phyloP scores from a whole-genome alignment of 2,113 vertebrate genomes.

The Thamnophis sirtalis region DNA sequence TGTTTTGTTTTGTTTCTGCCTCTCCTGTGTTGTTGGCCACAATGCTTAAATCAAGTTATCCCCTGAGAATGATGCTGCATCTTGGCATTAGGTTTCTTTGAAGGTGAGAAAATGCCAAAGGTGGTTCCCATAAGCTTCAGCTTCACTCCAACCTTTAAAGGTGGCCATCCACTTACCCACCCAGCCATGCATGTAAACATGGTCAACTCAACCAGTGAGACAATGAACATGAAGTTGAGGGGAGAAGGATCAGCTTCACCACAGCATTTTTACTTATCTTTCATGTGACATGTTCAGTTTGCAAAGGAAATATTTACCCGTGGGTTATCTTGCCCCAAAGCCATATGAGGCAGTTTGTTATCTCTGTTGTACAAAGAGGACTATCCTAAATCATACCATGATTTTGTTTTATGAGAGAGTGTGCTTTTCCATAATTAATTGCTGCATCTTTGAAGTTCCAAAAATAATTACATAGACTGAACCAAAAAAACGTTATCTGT shows the following conservation, averaged over 20 bases:
- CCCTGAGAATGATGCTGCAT: background rate
- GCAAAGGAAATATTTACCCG: background rate
- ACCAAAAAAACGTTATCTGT: background rate
- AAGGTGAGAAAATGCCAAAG: background rate
- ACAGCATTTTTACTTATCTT: background rate
- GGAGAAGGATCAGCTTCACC: background rate
- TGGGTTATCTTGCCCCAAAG: background rate
- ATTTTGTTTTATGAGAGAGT: background rate
- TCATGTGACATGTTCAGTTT: background rate
- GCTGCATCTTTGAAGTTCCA: background rate
- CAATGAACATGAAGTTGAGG: background rate
- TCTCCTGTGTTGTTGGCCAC: background rate
- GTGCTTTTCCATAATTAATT: background rate
- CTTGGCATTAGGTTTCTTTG: background rate
- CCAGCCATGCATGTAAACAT: background rate
- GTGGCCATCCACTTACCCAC: background rate
- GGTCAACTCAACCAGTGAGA: background rate
- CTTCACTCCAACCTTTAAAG: background rate
- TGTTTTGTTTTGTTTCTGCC: background rate
- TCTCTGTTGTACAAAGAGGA: background rate
- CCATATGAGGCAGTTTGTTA: background rate
- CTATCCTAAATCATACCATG: background rate
- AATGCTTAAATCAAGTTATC: background rate
- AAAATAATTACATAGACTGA: background rate
- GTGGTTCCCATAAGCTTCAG: background rate